These are phyloP conservation scores for Acromyrmex heyeri DNA, from an alignment of 1,140 invertebrate species.

Conservation along the genomic window DNA sequence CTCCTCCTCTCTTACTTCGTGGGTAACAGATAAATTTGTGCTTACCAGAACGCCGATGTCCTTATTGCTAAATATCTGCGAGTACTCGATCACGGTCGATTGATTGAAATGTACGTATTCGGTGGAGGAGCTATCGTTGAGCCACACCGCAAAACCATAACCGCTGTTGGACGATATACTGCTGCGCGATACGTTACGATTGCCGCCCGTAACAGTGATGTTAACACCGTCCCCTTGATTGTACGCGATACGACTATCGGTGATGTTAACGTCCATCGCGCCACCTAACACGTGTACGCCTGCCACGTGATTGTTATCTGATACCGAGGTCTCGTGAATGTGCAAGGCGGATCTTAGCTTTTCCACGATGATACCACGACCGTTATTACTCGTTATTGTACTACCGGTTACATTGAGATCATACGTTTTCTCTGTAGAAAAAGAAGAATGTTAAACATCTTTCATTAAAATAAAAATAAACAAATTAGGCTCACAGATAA, in stretches of 20 bases:
- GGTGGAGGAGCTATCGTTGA: constrained; percentile 93
- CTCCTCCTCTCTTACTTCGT: no score
- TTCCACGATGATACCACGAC: constrained; percentile 95
- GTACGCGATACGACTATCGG: constrained; percentile 94
- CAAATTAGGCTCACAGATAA: no score
- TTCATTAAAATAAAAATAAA: no score
- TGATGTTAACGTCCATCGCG: constrained; percentile 97
- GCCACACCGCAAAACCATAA: constrained; percentile 94
- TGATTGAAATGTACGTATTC: constrained; percentile 93
- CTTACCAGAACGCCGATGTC: constrained; percentile 93
- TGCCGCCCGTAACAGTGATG: constrained; percentile 96
- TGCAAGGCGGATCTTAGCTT: constrained; percentile 93
- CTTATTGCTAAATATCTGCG: constrained; percentile 93
- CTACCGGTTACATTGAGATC: constrained; percentile 96
- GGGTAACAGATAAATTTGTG: no score
- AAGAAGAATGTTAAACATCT: background rate
- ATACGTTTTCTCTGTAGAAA: constrained; percentile 91
- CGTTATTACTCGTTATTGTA: constrained; percentile 95
- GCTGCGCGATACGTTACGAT: constrained; percentile 94
- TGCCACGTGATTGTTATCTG: constrained; percentile 95
- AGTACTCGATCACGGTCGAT: constrained; percentile 95
- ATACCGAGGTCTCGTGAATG: constrained; percentile 93
- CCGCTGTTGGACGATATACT: constrained; percentile 93
- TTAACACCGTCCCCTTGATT: constrained; percentile 97
- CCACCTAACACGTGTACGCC: constrained; percentile 95